phyloP scores from a whole-genome alignment of 2,888 invertebrate genomes.

The Meghimatium bilineatum region DNA sequence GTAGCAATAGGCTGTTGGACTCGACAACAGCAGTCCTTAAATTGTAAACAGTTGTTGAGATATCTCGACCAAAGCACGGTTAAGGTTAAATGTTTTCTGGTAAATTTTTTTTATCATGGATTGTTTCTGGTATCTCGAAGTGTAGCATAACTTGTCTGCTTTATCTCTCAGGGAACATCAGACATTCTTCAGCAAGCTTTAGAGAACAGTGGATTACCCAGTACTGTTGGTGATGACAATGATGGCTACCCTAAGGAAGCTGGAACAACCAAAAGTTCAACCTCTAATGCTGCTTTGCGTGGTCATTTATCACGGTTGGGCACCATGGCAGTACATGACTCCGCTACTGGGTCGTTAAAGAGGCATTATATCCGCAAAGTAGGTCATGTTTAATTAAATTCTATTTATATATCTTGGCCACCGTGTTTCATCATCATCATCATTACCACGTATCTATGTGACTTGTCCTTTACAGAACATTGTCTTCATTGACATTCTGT shows the following conservation, averaged over 20 bases:
- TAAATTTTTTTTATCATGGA: no score
- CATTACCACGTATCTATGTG: no score
- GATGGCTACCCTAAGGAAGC: constrained; percentile 37
- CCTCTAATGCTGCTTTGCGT: constrained; percentile 25
- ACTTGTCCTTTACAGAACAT: no score
- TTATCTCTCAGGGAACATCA: constrained; percentile 56
- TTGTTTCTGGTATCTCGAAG: background rate
- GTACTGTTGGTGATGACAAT: constrained; percentile 47
- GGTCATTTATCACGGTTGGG: constrained; percentile 50
- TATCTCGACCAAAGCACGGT: no score
- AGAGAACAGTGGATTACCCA: constrained; percentile 77
- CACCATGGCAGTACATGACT: constrained; percentile 72
- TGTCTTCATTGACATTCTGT: no score
- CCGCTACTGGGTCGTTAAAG: constrained; percentile 74
- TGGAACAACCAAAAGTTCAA: constrained; percentile 34
- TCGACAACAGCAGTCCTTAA: no score
- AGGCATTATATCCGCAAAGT: constrained; percentile 79
- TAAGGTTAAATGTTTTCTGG: no score
- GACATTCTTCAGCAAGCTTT: constrained; percentile 81
- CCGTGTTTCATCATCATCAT: no score
- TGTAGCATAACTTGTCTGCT: background rate
- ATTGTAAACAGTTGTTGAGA: no score
- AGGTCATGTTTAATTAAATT: background rate
- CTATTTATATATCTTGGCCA: no score
- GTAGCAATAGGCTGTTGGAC: no score